Evolutionary conservation across 2,113 vertebrate species (phyloP).

Genomic region (Hyaena hyaena): DNA sequence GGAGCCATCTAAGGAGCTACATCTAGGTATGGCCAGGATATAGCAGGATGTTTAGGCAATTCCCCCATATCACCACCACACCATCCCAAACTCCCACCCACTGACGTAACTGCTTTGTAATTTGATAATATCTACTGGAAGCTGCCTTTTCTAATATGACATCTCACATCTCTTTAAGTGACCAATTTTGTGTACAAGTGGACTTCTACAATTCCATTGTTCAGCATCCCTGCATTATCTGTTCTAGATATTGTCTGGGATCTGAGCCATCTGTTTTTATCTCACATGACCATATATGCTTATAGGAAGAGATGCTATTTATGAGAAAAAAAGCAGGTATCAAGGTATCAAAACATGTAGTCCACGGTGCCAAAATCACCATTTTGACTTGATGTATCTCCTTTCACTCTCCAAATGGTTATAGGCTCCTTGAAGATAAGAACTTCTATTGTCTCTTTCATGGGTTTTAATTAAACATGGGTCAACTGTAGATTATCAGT

Average conservation of each 20-base stretch:
- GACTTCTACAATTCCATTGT: slow-evolving; percentile 76
- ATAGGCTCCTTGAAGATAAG: neutral
- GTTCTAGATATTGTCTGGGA: slow-evolving; percentile 77
- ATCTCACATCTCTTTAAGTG: slow-evolving; percentile 78
- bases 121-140: slow-evolving; percentile 84
- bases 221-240: slow-evolving; percentile 74
- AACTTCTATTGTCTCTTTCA: neutral
- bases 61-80: slow-evolving; percentile 47
- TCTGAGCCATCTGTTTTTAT: slow-evolving; percentile 83
- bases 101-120: slow-evolving; percentile 81
- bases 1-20: slow-evolving; percentile 52
- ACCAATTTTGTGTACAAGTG: slow-evolving; percentile 79
- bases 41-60: slow-evolving; percentile 78
- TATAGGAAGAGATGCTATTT: slow-evolving; percentile 73
- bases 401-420: slow-evolving; percentile 72
- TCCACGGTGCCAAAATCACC: slow-evolving; percentile 67
- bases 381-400: slow-evolving; percentile 49
- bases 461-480: neutral
- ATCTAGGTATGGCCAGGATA: slow-evolving; percentile 68
- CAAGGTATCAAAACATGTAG: slow-evolving; percentile 65
- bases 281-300: slow-evolving; percentile 70
- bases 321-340: slow-evolving; percentile 77
- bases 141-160: slow-evolving; percentile 85
- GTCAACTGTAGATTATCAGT: neutral
- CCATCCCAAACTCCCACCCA: neutral